Conservation (phyloP, 1,140 invertebrate species). For the Calephelis virginiensis region DNA sequence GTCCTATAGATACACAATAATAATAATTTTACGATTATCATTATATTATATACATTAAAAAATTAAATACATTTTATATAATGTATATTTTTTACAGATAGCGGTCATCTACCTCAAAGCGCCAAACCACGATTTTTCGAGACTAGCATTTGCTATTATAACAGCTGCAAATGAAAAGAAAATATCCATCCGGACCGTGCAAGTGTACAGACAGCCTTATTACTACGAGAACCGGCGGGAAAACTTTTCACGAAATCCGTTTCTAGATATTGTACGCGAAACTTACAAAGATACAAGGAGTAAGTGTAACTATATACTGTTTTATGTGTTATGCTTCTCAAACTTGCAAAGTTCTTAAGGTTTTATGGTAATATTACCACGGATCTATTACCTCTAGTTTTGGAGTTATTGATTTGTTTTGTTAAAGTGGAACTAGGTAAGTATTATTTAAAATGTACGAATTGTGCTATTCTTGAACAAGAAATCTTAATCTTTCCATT, state of each 20-base stretch:
- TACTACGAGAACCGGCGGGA: conserved; percentile 90
- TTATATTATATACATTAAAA: no score
- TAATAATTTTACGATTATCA: no score
- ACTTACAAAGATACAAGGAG: conserved; percentile 89
- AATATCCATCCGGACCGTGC: conserved; percentile 83
- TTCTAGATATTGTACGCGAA: conserved; percentile 86
- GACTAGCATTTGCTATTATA: conserved; percentile 86
- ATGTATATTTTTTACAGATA: conserved; percentile 74
- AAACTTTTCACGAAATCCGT: conserved; percentile 88
- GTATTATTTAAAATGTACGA: no score
- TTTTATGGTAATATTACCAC: no score
- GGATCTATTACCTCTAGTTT: no score
- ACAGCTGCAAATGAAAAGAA: conserved; percentile 82
- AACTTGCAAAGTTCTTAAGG: not conserved
- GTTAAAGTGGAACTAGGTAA: no score
- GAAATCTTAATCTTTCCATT: no score
- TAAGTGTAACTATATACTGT: conserved; percentile 55
- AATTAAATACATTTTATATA: not conserved
- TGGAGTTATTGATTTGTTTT: no score
- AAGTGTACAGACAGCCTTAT: conserved; percentile 74
- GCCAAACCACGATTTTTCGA: conserved; percentile 83
- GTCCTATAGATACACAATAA: no score
- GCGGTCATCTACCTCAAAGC: conserved; percentile 87
- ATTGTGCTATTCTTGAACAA: no score
- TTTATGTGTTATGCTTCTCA: not conserved